A percentile compares a stretch with the other conserved stretches of the same genome.
These are phyloP conservation scores for Epinotia ramella DNA, from an alignment of 2,888 invertebrate species.

Conservation along the genomic window DNA sequence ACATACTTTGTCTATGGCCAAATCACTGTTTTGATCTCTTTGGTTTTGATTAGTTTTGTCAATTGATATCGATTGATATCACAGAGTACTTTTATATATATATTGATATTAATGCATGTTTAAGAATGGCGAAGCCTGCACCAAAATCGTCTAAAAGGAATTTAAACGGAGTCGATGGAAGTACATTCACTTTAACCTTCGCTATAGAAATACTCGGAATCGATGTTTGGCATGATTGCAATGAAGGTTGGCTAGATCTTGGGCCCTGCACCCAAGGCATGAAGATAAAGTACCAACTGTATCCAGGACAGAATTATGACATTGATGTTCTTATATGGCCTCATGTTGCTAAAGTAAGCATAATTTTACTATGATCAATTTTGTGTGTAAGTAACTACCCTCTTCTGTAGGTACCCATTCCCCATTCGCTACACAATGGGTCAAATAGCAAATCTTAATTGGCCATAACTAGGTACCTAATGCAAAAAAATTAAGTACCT, in stretches of 20 bases:
- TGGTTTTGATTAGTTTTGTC: neutral
- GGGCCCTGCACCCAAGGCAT: conserved; percentile 64
- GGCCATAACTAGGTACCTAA: too few relatives aligned
- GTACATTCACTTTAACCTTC: conserved; percentile 71
- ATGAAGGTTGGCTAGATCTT: conserved; percentile 68
- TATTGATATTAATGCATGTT: too few relatives aligned
- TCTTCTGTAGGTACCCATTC: neutral
- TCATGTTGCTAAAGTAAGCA: conserved; percentile 69
- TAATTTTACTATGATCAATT: too few relatives aligned
- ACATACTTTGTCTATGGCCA: too few relatives aligned
- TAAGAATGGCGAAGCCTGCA: conserved; percentile 21
- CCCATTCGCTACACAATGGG: too few relatives aligned
- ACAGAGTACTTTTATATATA: too few relatives aligned
- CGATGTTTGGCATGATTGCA: conserved; percentile 71
- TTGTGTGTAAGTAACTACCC: too few relatives aligned
- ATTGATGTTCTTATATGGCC: conserved; percentile 75
- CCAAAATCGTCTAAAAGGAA: conserved; percentile 13
- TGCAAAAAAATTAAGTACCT: too few relatives aligned
- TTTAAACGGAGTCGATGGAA: conserved; percentile 45
- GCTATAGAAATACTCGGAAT: conserved; percentile 69
- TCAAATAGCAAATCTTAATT: too few relatives aligned
- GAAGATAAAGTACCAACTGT: conserved; percentile 70
- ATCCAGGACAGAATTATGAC: conserved; percentile 67
- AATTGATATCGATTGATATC: neutral
- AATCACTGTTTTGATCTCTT: too few relatives aligned